Base-by-base conservation (phyloP, 2,113 vertebrate genomes). In the Leptosomus discolor region DNA sequence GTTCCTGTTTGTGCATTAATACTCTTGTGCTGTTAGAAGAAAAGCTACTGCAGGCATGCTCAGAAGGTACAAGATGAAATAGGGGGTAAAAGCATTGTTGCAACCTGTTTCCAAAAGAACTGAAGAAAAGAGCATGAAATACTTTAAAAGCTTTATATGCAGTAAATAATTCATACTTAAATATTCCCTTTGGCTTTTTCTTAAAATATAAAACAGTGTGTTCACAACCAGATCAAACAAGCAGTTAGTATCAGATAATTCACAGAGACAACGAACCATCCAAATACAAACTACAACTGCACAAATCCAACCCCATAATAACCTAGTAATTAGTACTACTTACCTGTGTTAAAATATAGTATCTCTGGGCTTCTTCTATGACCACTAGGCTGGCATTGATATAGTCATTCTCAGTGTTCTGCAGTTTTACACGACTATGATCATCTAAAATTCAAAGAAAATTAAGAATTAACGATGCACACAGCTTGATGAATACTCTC, bases 341-440 rank as follows among this genome's bases (percentile, higher is more conserved):
- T 97, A 99, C 99, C 98, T 99, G 99, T 95, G 99, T 99, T 97
- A 99, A 98, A 97, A 99, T 99, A 92, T 99, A 99, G 45, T 94
- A 98, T 98, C 99, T 98, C 97, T 99, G 98, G 43, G 98, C 99
- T 98, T 99, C 99, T 93, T 99, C 98, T 98, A 99, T 98, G 71
- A 98, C 97, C 65, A 99, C 99, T 85, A 99, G 98, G 96, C 99
- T 99, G 96, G 99, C 99, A 96, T 99, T 99, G 97, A 99, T 99
- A 97, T 99, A 99, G 98, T 99, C 99, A 97, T 99, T 99, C 78
- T 99, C 99, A 0, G 98, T 97, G 92, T 98, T 99, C 96, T 99
- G 98, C 85, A 99, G 98, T 97, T 99, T 99, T 85, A 99, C 99
- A 88, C 99, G 99, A 97, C 99, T 99, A 97, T 99, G 99, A 96